A percentile compares a stretch with the other conserved stretches of the same genome.
These are phyloP conservation scores for Vombatus ursinus DNA, from an alignment of 2,113 vertebrate genomes.

Conservation along the genomic window DNA sequence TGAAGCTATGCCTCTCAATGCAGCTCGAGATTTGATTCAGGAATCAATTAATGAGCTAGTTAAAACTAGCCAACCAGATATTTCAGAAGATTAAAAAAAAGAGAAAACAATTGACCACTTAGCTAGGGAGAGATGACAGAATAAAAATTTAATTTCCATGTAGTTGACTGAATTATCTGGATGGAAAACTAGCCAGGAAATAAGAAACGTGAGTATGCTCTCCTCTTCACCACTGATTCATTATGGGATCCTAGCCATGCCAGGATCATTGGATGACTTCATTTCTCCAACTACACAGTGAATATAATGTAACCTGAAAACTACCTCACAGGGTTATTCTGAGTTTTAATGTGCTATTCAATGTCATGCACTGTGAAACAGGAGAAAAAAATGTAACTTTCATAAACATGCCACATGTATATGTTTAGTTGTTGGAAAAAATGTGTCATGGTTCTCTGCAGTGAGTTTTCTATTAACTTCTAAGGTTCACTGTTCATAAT, in stretches of 20 bases:
- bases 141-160: constrained; percentile 41
- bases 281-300: constrained; percentile 19
- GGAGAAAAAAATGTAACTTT: constrained; percentile 11
- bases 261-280: constrained; percentile 37
- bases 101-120: not conserved
- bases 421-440: constrained; percentile 44
- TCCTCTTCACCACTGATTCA: constrained; percentile 24
- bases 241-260: not conserved
- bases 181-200: constrained; percentile 6
- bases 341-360: constrained; percentile 8
- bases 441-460: not conserved
- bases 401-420: constrained; percentile 24
- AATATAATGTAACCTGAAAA: constrained; percentile 14
- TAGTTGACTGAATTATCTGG: not conserved
- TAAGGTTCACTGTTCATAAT: not conserved
- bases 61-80: not conserved
- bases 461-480: not conserved
- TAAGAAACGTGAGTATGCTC: constrained; percentile 17
- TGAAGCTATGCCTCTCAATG: not conserved
- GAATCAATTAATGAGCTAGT: not conserved
- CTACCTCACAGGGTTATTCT: not conserved
- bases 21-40: not conserved
- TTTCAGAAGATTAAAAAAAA: not conserved
- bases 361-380: constrained; percentile 23
- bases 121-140: constrained; percentile 31